Evolutionary conservation across 2,113 vertebrate genomes (phyloP), one percentile per base, ranked within the genome.

Genomic region (Solea solea): DNA sequence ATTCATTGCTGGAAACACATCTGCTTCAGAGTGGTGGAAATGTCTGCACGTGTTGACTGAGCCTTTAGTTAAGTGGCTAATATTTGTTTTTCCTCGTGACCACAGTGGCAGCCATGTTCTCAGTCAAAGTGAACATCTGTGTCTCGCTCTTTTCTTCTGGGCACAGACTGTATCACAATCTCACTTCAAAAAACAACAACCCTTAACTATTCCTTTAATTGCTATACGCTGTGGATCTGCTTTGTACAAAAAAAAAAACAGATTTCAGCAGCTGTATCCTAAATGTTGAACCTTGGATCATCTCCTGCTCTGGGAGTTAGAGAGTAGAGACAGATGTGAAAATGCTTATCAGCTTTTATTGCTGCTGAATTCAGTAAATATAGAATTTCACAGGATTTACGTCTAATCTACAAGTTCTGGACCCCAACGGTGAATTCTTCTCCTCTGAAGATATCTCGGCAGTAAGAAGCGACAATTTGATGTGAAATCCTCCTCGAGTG

Each of bases 241-340:
- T 34, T 34, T 34, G 34, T 34, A 34, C 5, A 6, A 34, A 34
- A 34, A 34, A 40, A 50, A 55, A 45, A 4, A 27, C 44, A 5
- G 51, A 55, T 55, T 69, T 34, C 59, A 69, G 59, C 74, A 51
- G 69, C 64, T 64, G 74, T 41, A 15, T 2, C 2, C 2, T 52
- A 27, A 70, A 62, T 48, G 50, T 64, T 50, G 15, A n/a, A 50
- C 7, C 13, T 51, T 70, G 59, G 60, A 73, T 55, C 54, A 14
- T 41, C 69, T 59, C 54, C 44, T 12, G 2, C 39, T 15, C 41
- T 53, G 10, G 51, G 45, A 52, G 21, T 62, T 12, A 49, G 71
- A 10, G 48, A 49, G 53, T 39, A 12, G 4, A 0, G 25, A 13
- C 71, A 55, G 61, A 70, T 75, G 44, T 66, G 56, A 42, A 44